These are phyloP conservation scores for Borostomias antarcticus DNA, from an alignment of 2,797 vertebrate species.

Conservation along the genomic window DNA sequence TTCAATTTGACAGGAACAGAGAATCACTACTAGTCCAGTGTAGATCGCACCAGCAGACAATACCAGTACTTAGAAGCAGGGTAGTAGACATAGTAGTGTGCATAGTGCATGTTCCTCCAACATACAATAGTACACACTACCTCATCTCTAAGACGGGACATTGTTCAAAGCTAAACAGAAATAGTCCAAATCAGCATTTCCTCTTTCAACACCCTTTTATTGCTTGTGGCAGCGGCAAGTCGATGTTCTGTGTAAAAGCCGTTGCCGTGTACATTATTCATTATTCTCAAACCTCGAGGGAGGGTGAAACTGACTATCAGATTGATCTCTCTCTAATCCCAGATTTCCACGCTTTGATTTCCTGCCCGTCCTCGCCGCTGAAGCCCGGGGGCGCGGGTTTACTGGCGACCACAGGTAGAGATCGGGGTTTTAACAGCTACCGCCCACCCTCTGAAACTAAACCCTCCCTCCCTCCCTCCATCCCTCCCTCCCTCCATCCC, in stretches of 20 bases:
- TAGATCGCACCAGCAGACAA: no score
- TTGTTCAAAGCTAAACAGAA: no score
- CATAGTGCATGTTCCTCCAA: no score
- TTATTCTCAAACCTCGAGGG: slow-evolving; percentile 45
- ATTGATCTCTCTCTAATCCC: slow-evolving; percentile 58
- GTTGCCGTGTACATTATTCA: slow-evolving; percentile 31
- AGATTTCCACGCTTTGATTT: slow-evolving; percentile 64
- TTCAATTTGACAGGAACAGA: no score
- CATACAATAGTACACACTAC: no score
- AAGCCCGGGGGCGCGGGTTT: slow-evolving; percentile 33
- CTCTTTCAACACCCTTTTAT: slow-evolving; percentile 37
- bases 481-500: no score
- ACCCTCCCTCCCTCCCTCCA: neutral
- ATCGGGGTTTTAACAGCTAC: slow-evolving; percentile 29
- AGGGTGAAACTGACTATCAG: slow-evolving; percentile 51
- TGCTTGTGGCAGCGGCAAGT: slow-evolving; percentile 57
- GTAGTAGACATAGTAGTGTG: no score
- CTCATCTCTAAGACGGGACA: no score
- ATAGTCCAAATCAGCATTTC: neutral
- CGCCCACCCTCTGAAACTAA: slow-evolving; percentile 7
- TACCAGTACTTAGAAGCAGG: no score
- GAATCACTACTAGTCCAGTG: no score
- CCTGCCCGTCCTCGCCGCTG: slow-evolving; percentile 20
- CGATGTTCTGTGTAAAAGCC: slow-evolving; percentile 60
- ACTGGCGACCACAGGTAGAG: slow-evolving; percentile 44